Evolutionary conservation across 2,888 invertebrate species (phyloP).

Genomic region (Erebia ligea): DNA sequence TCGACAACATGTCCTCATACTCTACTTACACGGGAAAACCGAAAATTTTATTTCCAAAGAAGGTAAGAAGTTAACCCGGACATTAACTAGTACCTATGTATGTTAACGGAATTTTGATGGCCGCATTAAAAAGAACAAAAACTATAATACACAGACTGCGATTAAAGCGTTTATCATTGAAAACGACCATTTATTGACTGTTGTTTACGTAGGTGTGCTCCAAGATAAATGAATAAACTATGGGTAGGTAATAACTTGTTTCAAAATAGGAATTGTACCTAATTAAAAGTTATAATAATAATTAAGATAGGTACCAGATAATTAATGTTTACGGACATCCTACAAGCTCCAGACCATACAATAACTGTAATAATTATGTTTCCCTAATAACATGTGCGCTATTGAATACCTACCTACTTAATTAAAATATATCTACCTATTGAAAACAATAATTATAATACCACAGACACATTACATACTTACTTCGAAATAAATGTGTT

Average conservation of each 20-base stretch:
- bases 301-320: slow-evolving; percentile 21
- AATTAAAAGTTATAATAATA: slow-evolving; percentile 33
- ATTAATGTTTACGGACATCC: slow-evolving; percentile 14
- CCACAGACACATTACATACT: no score
- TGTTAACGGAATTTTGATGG: slow-evolving; percentile 35
- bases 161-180: slow-evolving; percentile 28
- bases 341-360: slow-evolving; percentile 21
- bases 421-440: neutral
- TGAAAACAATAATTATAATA: neutral
- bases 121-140: slow-evolving; percentile 24
- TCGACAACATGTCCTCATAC: slow-evolving; percentile 81
- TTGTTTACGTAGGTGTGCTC: slow-evolving; percentile 39
- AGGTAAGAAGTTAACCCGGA: slow-evolving; percentile 60
- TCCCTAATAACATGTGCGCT: slow-evolving; percentile 24
- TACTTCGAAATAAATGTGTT: neutral
- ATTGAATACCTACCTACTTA: neutral
- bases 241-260: slow-evolving; percentile 31
- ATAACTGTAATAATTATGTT: neutral
- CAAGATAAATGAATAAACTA: slow-evolving; percentile 29
- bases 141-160: slow-evolving; percentile 29
- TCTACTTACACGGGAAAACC: slow-evolving; percentile 80
- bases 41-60: slow-evolving; percentile 80
- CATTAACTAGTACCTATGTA: slow-evolving; percentile 10
- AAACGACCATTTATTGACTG: slow-evolving; percentile 29
- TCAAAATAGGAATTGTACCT: slow-evolving; percentile 36